Conservation (phyloP, 2,797 vertebrate genomes). For the Podarcis lilfordi region DNA sequence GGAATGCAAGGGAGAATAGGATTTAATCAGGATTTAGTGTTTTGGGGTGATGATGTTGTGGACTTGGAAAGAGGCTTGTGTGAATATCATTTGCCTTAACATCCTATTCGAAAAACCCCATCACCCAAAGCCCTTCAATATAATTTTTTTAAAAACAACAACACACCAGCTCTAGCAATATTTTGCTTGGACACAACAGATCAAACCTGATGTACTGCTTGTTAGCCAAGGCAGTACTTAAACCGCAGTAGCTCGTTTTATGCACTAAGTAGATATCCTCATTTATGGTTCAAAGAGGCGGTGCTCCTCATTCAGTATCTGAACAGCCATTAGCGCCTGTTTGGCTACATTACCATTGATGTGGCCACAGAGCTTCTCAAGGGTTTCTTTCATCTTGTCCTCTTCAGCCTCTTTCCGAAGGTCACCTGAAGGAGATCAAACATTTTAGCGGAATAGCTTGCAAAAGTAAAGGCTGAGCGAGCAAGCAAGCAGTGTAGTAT, state of each 20-base stretch:
- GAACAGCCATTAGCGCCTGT: constrained; percentile 80
- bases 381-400: constrained; percentile 82
- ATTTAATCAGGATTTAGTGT: no score
- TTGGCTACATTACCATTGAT: constrained; percentile 82
- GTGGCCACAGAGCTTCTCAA: constrained; percentile 80
- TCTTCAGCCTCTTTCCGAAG: constrained; percentile 85
- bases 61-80: no score
- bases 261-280: background rate
- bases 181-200: background rate
- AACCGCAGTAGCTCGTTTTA: background rate
- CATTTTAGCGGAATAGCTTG: background rate
- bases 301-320: constrained; percentile 67
- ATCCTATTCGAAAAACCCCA: background rate
- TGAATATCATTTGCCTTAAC: background rate
- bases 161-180: background rate
- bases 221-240: background rate
- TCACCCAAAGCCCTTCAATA: background rate
- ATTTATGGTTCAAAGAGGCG: background rate
- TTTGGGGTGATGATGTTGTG: no score
- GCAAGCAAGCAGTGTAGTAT: background rate
- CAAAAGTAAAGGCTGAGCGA: background rate
- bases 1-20: no score
- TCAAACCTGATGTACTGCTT: background rate
- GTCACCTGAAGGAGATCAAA: constrained; percentile 72
- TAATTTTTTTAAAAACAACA: no score